These are phyloP conservation scores for Paracentrotus lividus DNA, from an alignment of 53 echinoderm and acorn worm species.

Conservation along the genomic window DNA sequence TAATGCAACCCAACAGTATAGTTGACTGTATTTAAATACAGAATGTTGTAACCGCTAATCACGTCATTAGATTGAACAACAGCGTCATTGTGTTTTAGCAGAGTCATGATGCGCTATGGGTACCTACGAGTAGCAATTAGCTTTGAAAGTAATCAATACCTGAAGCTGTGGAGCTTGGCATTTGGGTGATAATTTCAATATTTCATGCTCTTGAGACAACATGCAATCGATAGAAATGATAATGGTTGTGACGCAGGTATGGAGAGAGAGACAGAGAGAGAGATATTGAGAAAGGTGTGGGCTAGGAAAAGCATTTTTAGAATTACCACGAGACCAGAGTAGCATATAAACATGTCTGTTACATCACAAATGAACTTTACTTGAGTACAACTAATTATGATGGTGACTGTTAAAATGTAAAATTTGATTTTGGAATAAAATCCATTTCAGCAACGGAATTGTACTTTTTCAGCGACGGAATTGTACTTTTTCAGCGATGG, in stretches of 20 bases:
- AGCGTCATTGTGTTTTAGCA: conserved; percentile 18
- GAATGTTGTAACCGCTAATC: neutral
- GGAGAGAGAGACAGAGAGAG: neutral
- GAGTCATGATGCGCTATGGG: neutral
- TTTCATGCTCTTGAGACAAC: neutral
- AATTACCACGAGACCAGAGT: conserved; percentile 5
- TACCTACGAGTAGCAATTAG: neutral
- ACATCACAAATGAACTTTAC: conserved; percentile 3
- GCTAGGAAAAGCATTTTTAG: conserved; percentile 21
- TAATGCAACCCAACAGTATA: neutral
- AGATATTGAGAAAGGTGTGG: no score
- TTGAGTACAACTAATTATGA: no score
- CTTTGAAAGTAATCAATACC: conserved; percentile 25
- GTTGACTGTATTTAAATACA: neutral
- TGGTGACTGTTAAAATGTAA: no score
- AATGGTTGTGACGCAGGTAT: conserved; percentile 7
- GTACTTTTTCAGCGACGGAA: no score
- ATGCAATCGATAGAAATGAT: conserved; percentile 10
- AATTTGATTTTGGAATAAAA: no score
- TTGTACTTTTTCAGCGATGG: no score
- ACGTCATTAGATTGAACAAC: conserved; percentile 2
- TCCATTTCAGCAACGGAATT: no score
- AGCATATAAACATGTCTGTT: neutral
- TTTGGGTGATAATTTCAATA: conserved; percentile 7
- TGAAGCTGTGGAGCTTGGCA: neutral